Evolutionary conservation across 2,888 invertebrate genomes (phyloP).

Genomic region (Eupithecia subfuscata): DNA sequence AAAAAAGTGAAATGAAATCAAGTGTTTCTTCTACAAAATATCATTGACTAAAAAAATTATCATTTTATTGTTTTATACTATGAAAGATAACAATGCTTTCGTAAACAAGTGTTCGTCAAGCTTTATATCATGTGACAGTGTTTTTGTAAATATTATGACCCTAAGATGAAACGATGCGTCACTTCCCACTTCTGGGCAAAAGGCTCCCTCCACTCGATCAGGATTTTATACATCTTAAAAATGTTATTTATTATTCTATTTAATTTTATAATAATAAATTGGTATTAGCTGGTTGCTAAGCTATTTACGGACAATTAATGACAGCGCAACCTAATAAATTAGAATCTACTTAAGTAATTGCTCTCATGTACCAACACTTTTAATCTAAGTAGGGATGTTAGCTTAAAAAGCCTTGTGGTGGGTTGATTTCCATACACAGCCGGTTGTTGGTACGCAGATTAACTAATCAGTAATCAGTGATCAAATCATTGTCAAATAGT

Average conservation of each 20-base stretch:
- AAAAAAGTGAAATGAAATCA: not conserved
- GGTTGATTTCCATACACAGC: not conserved
- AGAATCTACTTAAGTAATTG: constrained; percentile 3
- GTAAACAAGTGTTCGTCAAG: not conserved
- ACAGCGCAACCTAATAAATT: not conserved
- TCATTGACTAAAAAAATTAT: not conserved
- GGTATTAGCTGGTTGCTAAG: not conserved
- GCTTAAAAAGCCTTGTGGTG: not conserved
- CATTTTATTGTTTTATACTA: not conserved
- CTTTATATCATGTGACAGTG: too few species aligned
- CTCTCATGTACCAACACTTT: not conserved
- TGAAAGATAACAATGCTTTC: not conserved
- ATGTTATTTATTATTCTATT: not conserved
- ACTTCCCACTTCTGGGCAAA: too few species aligned
- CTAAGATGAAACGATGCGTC: too few species aligned
- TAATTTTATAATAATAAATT: not conserved
- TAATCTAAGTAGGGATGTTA: not conserved
- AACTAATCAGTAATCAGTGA: not conserved
- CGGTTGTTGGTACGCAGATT: not conserved
- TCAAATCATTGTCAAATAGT: not conserved
- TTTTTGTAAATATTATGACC: too few species aligned
- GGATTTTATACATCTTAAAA: not conserved
- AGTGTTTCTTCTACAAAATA: not conserved
- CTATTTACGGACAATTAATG: not conserved
- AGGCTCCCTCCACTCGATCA: not conserved